Percentiles rank a stretch among this genome's conserved stretches.
Evolutionary conservation across 2,113 vertebrate species (phyloP).

Genomic region (Ahaetulla prasina): DNA sequence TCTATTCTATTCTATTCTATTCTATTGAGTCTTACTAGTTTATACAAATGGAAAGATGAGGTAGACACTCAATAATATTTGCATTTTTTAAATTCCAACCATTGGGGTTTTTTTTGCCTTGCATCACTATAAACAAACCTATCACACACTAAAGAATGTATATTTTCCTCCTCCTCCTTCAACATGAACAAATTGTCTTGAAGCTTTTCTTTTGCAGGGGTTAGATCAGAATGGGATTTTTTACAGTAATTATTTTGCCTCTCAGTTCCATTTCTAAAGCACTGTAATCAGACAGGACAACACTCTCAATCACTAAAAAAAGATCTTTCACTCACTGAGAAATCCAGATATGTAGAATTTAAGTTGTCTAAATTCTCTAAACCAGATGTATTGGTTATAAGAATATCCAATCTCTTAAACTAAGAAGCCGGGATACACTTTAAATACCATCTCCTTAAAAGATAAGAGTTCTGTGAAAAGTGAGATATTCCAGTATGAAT

Average conservation of each 20-base stretch:
- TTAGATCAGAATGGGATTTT: neutral
- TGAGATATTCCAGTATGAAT: neutral
- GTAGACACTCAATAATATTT: neutral
- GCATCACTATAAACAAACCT: constrained; percentile 6
- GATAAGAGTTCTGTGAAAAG: neutral
- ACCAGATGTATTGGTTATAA: neutral
- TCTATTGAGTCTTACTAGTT: neutral
- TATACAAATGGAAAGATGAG: neutral
- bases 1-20: too few relatives aligned
- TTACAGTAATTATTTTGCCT: neutral
- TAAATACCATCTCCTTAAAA: constrained; percentile 9
- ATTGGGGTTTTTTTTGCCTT: neutral
- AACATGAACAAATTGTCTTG: neutral
- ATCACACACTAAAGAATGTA: constrained; percentile 6
- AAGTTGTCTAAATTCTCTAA: neutral
- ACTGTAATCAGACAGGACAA: neutral
- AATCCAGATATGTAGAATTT: neutral
- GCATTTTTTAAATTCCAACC: constrained; percentile 13
- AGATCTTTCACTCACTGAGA: neutral
- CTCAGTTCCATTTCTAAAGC: neutral
- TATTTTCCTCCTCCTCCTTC: neutral
- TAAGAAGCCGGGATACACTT: neutral
- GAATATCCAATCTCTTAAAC: neutral
- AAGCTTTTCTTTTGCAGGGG: constrained; percentile 8
- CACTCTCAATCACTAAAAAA: neutral